Base-by-base conservation (phyloP, 2,113 vertebrate genomes). In the Sclerurus mexicanus region DNA sequence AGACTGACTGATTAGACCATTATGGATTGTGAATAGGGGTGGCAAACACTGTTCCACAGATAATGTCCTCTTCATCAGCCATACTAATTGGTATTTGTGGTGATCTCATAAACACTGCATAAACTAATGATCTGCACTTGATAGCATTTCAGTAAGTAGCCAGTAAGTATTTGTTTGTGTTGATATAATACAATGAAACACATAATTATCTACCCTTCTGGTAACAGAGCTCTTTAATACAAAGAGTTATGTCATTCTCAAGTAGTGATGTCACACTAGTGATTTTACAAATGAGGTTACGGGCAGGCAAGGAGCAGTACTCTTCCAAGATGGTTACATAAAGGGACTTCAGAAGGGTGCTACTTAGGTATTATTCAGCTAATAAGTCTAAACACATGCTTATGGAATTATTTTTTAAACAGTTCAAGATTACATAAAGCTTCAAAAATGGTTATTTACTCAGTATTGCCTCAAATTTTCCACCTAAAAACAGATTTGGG, bases 1-100 rank as follows among this genome's bases (percentile, higher is more conserved):
- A 94, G 81, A 72, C 52, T 81, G 92, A 74, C 83, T 95, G 88
- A 96, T 95, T 93, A 96, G 80, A 93, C 79, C 60, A 92, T 93
- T 94, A 74, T 83, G 64, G 88, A 84, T 77, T 67, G 76, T 81
- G 85, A 96, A 95, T 80, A 91, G 75, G 30, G 42, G 81, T 71
- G 46, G 78, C 67, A 96, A 94, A 96, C 78, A 79, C 78, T 87
- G 63, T 85, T 85, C 67, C 87, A 93, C 79, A 93, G 53, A 87
- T 71, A 85, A 95, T 56, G 68, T 83, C 85, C 91, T 86, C 85
- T 89, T 96, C 96, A 95, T 94, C 87, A 93, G 55, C 79, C 85
- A 40, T 75, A 77, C 79, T 94, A 93, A 96, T 94, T 94, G 92
- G 59, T 94, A 81, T 95, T 96, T 97, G 82, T 91, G 72, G 85